These are phyloP conservation scores for Plumapathes pennacea DNA, from an alignment of 92 coral and sea anemone species.

Conservation along the genomic window DNA sequence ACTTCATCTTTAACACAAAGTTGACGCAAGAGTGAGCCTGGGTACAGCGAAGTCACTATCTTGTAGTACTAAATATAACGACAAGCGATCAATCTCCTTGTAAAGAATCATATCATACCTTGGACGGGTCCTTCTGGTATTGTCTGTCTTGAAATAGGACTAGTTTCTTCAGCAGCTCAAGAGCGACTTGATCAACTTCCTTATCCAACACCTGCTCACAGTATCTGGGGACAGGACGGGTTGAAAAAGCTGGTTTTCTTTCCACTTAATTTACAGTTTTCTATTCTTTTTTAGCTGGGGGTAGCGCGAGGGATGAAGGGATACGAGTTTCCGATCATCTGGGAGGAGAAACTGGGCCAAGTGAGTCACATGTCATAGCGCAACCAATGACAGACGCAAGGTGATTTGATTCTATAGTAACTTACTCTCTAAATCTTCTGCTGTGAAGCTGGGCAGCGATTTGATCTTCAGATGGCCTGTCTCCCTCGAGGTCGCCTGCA, in stretches of 20 bases:
- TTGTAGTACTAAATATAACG: neutral
- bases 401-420: neutral
- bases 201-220: slow-evolving; percentile 89
- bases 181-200: slow-evolving; percentile 78
- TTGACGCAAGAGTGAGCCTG: no score
- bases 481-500: no score
- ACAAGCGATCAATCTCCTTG: neutral
- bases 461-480: slow-evolving; percentile 65
- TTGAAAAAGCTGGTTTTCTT: no score
- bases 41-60: no score
- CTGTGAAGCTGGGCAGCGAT: slow-evolving; percentile 90
- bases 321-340: no score
- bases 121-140: slow-evolving; percentile 87
- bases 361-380: no score
- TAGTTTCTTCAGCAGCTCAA: slow-evolving; percentile 71
- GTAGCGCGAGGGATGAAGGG: no score
- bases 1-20: slow-evolving; percentile 64
- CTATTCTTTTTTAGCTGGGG: no score
- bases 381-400: neutral
- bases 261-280: no score
- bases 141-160: slow-evolving; percentile 93
- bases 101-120: slow-evolving; percentile 44
- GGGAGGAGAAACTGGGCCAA: no score
- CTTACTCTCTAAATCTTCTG: slow-evolving; percentile 91
- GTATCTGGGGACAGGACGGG: no score